These are phyloP conservation scores for Sphaerophoria taeniata DNA, from an alignment of 2,888 invertebrate genomes.

Conservation along the genomic window DNA sequence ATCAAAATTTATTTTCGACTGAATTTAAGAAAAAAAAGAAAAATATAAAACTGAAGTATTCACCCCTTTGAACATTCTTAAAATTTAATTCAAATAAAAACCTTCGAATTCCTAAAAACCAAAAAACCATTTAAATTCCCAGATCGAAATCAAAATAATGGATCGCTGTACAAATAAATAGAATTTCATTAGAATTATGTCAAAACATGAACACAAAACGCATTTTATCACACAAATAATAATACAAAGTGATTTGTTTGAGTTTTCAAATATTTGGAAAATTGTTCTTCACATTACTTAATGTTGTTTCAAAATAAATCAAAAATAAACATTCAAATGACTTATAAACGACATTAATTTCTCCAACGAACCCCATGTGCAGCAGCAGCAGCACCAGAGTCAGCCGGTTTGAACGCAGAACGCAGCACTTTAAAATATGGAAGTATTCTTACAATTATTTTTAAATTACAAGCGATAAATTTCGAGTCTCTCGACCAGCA, in stretches of 20 bases:
- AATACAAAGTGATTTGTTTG: too few species aligned
- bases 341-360: slow-evolving; percentile 31
- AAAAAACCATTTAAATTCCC: not conserved
- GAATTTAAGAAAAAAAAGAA: too few species aligned
- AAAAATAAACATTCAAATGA: slow-evolving; percentile 43
- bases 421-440: slow-evolving; percentile 60
- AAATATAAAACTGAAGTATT: not conserved
- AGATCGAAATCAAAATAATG: slow-evolving; percentile 32
- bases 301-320: slow-evolving; percentile 1
- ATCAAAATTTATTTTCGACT: too few species aligned
- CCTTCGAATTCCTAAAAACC: slow-evolving; percentile 26
- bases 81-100: slow-evolving; percentile 40
- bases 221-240: slow-evolving; percentile 46
- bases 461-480: slow-evolving; percentile 68
- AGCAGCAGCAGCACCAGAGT: not conserved
- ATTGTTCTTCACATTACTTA: not conserved
- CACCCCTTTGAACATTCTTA: slow-evolving; percentile 20
- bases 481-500: not conserved
- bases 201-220: slow-evolving; percentile 14
- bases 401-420: too few species aligned
- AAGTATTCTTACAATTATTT: slow-evolving; percentile 71
- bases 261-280: not conserved
- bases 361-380: slow-evolving; percentile 27
- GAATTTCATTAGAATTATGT: slow-evolving; percentile 20
- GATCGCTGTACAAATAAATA: slow-evolving; percentile 43